Conservation (phyloP, 2,797 vertebrate species). For the Erithacus rubecula region DNA sequence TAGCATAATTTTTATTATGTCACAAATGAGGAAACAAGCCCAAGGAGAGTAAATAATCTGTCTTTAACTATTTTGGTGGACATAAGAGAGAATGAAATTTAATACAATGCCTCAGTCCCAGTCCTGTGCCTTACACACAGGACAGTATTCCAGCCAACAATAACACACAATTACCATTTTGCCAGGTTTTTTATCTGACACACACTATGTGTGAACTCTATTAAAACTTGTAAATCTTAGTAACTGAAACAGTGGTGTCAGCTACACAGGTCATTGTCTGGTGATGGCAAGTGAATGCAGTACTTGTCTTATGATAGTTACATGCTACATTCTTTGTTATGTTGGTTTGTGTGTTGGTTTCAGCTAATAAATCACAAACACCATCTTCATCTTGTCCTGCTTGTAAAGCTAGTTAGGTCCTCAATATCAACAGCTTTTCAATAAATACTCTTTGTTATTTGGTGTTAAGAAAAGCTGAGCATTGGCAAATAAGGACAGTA, state of each 20-base stretch:
- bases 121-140: neutral
- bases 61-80: neutral
- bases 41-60: neutral
- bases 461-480: neutral
- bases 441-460: constrained; percentile 1
- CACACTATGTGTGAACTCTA: neutral
- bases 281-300: constrained; percentile 2
- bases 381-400: neutral
- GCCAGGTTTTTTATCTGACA: constrained; percentile 26
- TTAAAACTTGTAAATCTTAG: constrained; percentile 51
- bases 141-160: constrained; percentile 7
- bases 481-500: neutral
- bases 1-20: neutral
- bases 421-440: neutral
- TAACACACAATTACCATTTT: constrained; percentile 18
- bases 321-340: neutral
- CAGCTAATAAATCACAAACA: constrained; percentile 22
- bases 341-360: neutral
- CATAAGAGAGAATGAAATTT: neutral
- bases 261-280: constrained; percentile 2
- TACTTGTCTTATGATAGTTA: neutral
- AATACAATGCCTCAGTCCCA: neutral
- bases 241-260: constrained; percentile 16
- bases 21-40: neutral
- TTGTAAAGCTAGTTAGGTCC: neutral